Evolutionary conservation across 2,888 invertebrate species (phyloP).

Genomic region (Balanococcus diminutus): DNA sequence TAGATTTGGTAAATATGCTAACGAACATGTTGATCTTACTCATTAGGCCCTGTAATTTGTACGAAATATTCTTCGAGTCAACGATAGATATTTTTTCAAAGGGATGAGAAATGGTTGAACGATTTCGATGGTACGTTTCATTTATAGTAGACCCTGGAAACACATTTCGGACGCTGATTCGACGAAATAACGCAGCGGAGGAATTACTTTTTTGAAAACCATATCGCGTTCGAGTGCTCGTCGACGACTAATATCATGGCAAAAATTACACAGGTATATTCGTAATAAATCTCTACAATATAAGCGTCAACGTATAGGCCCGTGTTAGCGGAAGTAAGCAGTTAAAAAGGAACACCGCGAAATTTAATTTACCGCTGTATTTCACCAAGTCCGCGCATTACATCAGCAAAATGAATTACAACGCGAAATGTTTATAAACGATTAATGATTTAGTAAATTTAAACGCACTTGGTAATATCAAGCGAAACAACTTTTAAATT

Average conservation of each 20-base stretch:
- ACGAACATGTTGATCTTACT: not conserved
- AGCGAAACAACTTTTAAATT: conserved; percentile 23
- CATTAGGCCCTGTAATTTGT: not conserved
- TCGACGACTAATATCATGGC: not conserved
- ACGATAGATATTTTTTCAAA: not conserved
- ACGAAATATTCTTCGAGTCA: not conserved
- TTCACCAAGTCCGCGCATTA: not conserved
- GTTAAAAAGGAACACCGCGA: conserved; percentile 7
- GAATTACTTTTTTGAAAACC: not conserved
- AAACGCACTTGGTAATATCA: conserved; percentile 14
- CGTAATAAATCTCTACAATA: not conserved
- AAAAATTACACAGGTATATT: not conserved
- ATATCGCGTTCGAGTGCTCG: not conserved
- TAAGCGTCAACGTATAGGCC: not conserved
- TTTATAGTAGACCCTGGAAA: not conserved
- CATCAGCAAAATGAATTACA: conserved; percentile 1
- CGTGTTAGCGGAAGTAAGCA: conserved; percentile 17
- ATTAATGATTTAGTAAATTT: conserved; percentile 26
- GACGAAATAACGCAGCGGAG: not conserved
- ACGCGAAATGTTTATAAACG: conserved; percentile 14
- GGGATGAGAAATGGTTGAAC: not conserved
- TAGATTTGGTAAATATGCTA: not conserved
- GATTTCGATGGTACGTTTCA: not conserved
- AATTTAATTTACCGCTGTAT: not conserved
- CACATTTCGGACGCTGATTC: not conserved